Evolutionary conservation across 1,140 invertebrate genomes (phyloP).

Genomic region (Aplysia californica): DNA sequence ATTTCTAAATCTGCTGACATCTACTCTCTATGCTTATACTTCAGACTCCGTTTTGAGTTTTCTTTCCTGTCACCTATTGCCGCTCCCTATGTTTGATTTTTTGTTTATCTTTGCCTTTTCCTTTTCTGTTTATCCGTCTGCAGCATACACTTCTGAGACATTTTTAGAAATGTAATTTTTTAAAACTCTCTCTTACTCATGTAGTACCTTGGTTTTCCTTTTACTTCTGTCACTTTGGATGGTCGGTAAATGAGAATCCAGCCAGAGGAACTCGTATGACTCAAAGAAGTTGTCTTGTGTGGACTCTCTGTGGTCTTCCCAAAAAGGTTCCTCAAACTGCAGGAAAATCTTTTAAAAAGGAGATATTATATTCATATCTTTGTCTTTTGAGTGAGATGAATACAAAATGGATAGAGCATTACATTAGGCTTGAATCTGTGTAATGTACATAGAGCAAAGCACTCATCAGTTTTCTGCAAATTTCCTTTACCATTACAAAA

Average conservation of each 20-base stretch:
- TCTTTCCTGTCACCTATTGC: too few relatives aligned
- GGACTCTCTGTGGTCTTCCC: background rate
- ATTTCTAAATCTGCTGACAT: too few relatives aligned
- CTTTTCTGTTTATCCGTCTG: too few relatives aligned
- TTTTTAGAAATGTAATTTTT: background rate
- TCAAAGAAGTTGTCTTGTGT: background rate
- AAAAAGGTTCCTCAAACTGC: constrained; percentile 3
- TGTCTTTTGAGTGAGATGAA: too few relatives aligned
- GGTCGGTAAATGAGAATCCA: background rate
- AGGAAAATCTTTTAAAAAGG: constrained; percentile 5
- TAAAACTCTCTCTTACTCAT: background rate
- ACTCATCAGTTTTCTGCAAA: too few relatives aligned
- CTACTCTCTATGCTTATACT: too few relatives aligned
- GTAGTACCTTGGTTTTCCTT: constrained; percentile 7
- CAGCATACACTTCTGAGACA: background rate
- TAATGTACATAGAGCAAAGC: too few relatives aligned
- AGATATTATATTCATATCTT: too few relatives aligned
- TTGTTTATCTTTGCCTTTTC: too few relatives aligned
- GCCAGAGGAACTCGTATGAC: constrained; percentile 1
- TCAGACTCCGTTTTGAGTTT: too few relatives aligned
- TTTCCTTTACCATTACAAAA: too few relatives aligned
- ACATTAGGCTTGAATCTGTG: background rate
- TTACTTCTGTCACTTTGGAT: background rate
- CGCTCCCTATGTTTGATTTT: too few relatives aligned
- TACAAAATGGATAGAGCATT: background rate